Conservation (phyloP, 2,113 vertebrate genomes). For the Passer domesticus region DNA sequence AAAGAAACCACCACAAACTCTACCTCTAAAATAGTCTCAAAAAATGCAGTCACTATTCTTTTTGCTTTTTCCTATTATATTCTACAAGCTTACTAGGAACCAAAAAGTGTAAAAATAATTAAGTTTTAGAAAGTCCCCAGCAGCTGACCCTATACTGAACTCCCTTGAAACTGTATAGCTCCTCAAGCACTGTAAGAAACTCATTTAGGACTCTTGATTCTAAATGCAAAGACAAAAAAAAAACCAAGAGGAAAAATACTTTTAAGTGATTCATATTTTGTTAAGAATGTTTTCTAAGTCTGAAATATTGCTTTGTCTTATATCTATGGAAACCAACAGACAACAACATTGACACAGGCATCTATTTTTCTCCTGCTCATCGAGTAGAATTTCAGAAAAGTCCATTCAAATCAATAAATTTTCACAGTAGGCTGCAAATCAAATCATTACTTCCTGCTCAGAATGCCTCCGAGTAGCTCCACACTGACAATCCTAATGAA, state of each 20-base stretch:
- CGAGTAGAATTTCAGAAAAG: constrained; percentile 15
- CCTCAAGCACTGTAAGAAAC: neutral
- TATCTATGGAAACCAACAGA: neutral
- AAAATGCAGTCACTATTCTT: neutral
- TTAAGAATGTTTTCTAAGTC: neutral
- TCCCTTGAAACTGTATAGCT: neutral
- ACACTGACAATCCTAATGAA: constrained; percentile 32
- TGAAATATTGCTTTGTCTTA: neutral
- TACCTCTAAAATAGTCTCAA: neutral
- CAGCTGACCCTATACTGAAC: neutral
- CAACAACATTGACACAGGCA: neutral
- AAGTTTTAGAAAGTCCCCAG: neutral
- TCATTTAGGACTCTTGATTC: neutral
- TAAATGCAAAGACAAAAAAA: neutral
- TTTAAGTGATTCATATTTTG: neutral
- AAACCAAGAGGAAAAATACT: neutral
- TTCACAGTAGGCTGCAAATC: constrained; percentile 59
- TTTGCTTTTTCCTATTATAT: neutral
- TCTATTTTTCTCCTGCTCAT: constrained; percentile 20
- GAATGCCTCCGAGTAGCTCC: constrained; percentile 36
- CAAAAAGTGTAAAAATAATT: neutral
- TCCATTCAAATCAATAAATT: constrained; percentile 61
- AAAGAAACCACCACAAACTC: neutral
- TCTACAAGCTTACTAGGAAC: neutral
- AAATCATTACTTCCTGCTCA: constrained; percentile 60